Evolutionary conservation across 2,113 vertebrate species (phyloP).

Genomic region (Paedocypris sp.): DNA sequence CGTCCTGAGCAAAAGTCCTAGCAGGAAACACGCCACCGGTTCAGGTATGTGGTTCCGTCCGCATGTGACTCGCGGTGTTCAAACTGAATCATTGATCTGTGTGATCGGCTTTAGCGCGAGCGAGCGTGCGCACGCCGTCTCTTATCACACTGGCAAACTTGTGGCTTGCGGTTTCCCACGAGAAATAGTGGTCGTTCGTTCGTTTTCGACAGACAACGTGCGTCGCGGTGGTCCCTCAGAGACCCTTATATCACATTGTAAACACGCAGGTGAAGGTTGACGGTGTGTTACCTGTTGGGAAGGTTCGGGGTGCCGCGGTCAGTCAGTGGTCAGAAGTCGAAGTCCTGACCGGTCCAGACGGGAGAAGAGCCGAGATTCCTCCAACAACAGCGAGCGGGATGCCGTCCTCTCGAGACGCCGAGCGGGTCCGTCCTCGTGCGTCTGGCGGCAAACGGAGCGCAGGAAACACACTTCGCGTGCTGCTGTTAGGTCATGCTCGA

Average conservation of each 20-base stretch:
- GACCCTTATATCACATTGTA: too few relatives aligned
- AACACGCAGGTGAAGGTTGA: not conserved
- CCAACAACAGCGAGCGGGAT: too few relatives aligned
- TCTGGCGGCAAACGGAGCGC: constrained; percentile 26
- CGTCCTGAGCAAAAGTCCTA: too few relatives aligned
- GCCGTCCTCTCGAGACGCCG: too few relatives aligned
- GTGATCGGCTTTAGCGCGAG: constrained; percentile 9
- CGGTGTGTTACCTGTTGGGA: constrained; percentile 43
- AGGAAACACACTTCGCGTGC: constrained; percentile 37
- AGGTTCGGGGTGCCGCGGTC: too few relatives aligned
- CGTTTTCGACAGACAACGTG: not conserved
- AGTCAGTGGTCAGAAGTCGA: constrained; percentile 1
- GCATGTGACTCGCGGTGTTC: constrained; percentile 30
- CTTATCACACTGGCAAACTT: constrained; percentile 16
- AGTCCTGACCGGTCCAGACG: not conserved
- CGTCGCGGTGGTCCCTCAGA: too few relatives aligned
- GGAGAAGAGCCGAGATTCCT: too few relatives aligned
- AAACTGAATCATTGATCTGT: constrained; percentile 32
- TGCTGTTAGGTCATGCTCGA: constrained; percentile 64
- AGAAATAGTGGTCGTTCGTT: not conserved
- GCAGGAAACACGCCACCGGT: too few relatives aligned
- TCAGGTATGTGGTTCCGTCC: too few relatives aligned
- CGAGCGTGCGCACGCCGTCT: not conserved
- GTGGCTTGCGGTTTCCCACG: constrained; percentile 28
- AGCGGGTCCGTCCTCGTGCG: constrained; percentile 2